phyloP scores from a whole-genome alignment of 2,113 vertebrate species.

The Spermophilus dauricus region DNA sequence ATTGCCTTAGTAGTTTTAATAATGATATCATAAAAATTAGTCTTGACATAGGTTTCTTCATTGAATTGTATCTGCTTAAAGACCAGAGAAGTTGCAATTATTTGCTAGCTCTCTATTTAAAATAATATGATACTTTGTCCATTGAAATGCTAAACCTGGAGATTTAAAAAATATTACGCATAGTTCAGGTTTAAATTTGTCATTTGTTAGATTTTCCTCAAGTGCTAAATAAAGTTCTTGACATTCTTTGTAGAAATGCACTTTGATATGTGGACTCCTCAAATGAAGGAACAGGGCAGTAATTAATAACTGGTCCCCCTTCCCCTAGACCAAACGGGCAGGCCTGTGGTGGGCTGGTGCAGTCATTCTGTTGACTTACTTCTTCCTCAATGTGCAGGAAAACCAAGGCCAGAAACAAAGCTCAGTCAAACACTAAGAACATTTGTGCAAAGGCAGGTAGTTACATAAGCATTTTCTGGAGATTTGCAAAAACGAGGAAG shows the following conservation, averaged over 20 bases:
- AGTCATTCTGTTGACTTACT: background rate
- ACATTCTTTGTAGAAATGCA: background rate
- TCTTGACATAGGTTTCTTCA: background rate
- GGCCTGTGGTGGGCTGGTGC: background rate
- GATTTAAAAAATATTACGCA: background rate
- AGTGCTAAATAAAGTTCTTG: background rate
- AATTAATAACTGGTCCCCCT: background rate
- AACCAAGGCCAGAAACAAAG: background rate
- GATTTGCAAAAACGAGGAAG: background rate
- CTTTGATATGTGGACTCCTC: background rate
- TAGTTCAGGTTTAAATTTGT: background rate
- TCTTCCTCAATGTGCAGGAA: background rate
- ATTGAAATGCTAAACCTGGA: constrained; percentile 17
- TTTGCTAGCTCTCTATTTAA: constrained; percentile 5
- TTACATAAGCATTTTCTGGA: background rate
- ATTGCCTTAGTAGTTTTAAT: background rate
- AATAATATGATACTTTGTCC: background rate
- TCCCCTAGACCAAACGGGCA: too few species aligned
- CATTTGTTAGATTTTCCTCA: background rate
- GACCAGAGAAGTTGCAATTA: background rate
- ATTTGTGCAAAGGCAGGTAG: background rate
- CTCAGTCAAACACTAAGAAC: background rate
- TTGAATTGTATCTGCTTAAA: constrained; percentile 28
- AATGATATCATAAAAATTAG: background rate
- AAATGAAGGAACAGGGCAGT: background rate